Evolutionary conservation across 2,888 invertebrate genomes (phyloP).

Genomic region (Rhyacophila evoluta): DNA sequence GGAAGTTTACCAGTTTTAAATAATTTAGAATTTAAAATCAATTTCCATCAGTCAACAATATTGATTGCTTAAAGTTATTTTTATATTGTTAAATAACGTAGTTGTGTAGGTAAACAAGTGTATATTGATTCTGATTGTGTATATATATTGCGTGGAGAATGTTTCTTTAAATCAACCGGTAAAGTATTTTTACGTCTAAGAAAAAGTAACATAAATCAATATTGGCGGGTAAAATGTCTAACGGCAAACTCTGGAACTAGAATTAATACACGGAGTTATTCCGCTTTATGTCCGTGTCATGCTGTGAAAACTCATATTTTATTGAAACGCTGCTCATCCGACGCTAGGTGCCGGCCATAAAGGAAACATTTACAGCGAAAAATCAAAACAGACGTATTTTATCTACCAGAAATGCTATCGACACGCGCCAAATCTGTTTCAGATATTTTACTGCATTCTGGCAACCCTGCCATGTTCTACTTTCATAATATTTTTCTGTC

Average conservation of each 20-base stretch:
- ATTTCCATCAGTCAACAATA: no score
- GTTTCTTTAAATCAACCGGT: background rate
- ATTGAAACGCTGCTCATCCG: conserved; percentile 4
- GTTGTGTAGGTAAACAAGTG: no score
- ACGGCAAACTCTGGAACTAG: background rate
- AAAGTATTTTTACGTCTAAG: background rate
- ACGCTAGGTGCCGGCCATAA: conserved; percentile 3
- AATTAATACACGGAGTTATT: conserved; percentile 5
- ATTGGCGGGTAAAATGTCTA: background rate
- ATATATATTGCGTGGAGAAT: background rate
- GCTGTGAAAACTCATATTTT: conserved; percentile 18
- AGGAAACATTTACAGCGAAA: conserved; percentile 20
- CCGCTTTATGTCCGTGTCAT: conserved; percentile 10
- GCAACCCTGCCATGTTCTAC: background rate
- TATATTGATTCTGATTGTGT: background rate
- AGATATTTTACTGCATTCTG: background rate
- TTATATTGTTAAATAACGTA: no score
- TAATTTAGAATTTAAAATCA: no score
- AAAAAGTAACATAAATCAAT: background rate
- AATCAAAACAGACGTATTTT: conserved; percentile 15
- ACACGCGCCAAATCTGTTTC: background rate
- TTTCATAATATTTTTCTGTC: no score
- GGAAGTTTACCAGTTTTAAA: no score
- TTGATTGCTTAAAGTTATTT: no score
- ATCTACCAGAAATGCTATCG: background rate